Evolutionary conservation across 2,113 vertebrate genomes (phyloP).

Genomic region (Cichladusa arquata): DNA sequence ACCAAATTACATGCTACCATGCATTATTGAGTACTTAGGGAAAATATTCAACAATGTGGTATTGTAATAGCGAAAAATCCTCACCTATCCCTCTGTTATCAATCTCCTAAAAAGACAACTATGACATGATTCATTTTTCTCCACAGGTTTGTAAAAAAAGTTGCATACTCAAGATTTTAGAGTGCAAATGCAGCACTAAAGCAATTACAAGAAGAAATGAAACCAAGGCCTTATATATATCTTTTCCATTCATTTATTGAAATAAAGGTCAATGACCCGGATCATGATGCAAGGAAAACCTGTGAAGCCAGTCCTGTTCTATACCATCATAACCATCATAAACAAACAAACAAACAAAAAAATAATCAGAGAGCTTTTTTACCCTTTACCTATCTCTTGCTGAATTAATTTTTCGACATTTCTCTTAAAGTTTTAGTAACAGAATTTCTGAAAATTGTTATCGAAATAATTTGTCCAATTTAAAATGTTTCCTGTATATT

Average conservation of each 20-base stretch:
- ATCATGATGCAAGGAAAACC: neutral
- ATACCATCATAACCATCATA: neutral
- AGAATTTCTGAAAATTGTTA: neutral
- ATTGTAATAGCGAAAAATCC: neutral
- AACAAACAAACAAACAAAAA: neutral
- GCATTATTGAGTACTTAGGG: neutral
- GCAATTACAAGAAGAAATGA: neutral
- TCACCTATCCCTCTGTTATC: neutral
- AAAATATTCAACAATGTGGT: neutral
- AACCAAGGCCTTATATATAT: neutral
- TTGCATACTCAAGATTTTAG: neutral
- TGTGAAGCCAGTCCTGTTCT: neutral
- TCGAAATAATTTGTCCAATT: neutral
- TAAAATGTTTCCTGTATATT: neutral
- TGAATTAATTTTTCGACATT: neutral
- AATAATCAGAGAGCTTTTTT: neutral
- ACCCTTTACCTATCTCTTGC: neutral
- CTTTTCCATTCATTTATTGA: neutral
- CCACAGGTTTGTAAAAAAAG: fast-evolving
- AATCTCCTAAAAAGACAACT: neutral
- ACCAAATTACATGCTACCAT: neutral
- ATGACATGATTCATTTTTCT: neutral
- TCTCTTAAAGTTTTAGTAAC: neutral
- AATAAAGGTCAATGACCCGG: neutral
- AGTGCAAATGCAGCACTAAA: neutral